These are phyloP conservation scores for Lysandra bellargus DNA, from an alignment of 2,888 invertebrate genomes.

Conservation along the genomic window DNA sequence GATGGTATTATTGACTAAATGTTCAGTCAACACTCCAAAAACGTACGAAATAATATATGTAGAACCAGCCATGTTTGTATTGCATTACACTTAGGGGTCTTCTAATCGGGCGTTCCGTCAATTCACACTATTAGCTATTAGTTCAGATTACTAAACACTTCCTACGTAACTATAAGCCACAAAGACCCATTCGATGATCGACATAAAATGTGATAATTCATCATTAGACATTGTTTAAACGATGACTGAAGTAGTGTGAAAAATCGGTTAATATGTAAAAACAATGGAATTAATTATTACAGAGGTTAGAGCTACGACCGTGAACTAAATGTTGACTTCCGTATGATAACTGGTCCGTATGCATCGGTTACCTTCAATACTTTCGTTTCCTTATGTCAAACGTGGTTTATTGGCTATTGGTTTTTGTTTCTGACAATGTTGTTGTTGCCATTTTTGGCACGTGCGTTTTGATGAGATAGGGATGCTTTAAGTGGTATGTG, in stretches of 20 bases:
- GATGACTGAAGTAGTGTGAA: background rate
- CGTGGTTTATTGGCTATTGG: background rate
- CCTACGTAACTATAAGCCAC: no score
- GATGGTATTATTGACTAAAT: background rate
- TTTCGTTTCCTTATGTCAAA: constrained; percentile 9
- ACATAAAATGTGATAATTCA: background rate
- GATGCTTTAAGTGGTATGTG: background rate
- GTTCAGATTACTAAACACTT: no score
- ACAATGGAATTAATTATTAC: background rate
- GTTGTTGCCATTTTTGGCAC: background rate
- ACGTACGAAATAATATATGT: background rate
- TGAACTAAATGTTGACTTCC: constrained; percentile 9
- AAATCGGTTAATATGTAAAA: background rate
- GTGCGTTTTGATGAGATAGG: background rate
- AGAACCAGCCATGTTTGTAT: no score
- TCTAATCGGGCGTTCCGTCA: no score
- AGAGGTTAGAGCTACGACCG: background rate
- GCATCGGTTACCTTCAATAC: background rate
- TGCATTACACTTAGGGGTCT: no score
- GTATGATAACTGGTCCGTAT: background rate
- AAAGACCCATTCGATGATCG: background rate
- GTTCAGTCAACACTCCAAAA: background rate
- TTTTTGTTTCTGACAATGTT: background rate
- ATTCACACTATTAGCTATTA: no score
- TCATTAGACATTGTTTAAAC: background rate